Percentiles rank a stretch among this genome's conserved stretches.
Evolutionary conservation across 2,113 vertebrate genomes (phyloP).

Genomic region (Benthochromis sp.): DNA sequence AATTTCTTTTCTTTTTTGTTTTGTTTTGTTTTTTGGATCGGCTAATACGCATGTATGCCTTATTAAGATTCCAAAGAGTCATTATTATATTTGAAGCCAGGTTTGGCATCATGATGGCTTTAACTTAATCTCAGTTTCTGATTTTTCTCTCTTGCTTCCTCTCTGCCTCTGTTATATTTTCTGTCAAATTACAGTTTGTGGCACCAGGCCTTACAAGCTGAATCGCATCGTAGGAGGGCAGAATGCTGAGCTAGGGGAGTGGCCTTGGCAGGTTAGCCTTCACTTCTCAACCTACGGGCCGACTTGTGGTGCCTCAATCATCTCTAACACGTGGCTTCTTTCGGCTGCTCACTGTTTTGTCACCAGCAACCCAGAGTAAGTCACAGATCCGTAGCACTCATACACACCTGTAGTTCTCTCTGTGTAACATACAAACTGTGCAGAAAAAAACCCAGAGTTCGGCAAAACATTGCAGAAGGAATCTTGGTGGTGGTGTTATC

Average conservation of each 20-base stretch:
- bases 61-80: constrained; percentile 30
- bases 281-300: constrained; percentile 59
- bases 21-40: not conserved
- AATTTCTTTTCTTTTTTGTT: not conserved
- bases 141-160: not conserved
- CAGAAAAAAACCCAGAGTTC: constrained; percentile 2
- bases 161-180: not conserved
- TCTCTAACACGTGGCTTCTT: constrained; percentile 71
- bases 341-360: constrained; percentile 73
- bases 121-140: not conserved
- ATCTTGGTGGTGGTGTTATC: not conserved
- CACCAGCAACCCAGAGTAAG: constrained; percentile 49
- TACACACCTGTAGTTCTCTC: not conserved
- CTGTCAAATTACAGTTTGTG: constrained; percentile 62
- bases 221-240: constrained; percentile 75
- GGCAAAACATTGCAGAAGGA: not conserved
- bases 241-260: constrained; percentile 72
- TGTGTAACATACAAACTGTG: not conserved
- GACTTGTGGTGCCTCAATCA: constrained; percentile 72
- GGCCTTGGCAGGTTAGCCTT: constrained; percentile 80
- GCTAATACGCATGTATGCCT: constrained; percentile 5
- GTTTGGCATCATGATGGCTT: not conserved
- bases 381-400: not conserved
- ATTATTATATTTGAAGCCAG: not conserved
- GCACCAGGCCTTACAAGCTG: constrained; percentile 69